Base-by-base conservation (phyloP, 2,888 invertebrate genomes). In the Argyresthia goedartella region DNA sequence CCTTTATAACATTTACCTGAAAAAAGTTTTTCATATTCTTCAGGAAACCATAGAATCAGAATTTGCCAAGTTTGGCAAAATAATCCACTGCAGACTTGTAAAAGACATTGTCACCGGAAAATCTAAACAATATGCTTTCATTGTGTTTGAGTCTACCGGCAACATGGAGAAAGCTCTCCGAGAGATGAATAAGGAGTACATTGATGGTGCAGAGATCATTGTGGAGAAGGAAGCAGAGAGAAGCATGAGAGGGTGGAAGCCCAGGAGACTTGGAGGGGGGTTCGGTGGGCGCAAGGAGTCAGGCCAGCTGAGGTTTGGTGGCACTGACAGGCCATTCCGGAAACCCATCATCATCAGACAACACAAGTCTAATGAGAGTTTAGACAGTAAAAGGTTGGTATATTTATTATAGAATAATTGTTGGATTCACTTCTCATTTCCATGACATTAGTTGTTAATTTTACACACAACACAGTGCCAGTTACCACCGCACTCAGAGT, bases 271-370 rank as follows among this genome's bases (percentile, higher is more conserved):
- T 7, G 96, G 96, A 4, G 96, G 96, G 13, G 96, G 96, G 11
- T 93, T 95, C 67, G 95, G 95, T 4, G 96, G 96, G 0, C 89
- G 88, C 58, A 95, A 93, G 64, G 94, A 95, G 72, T 93, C 96
- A 0, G 96, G 96, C 0, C 96, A 97, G 68, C 81, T 96, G 44
- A 76, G 96, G 55, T 97, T 96, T 81, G 96, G 96, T 1, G 93
- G 96, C 47, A 88, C 89, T 60, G 92, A 92, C 52, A 82, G 94
- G 61, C 95, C 94, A 0, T 96, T 94, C 67, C 90, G 84, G 60
- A 90, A 87, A 69, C 93, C 93, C 1, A 89, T 90, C 45, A 25
- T 79, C 34, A 45, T 7, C 42, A 35, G 15, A 48, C 33, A 2
- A 15, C 43, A 9, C 14, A 44, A 8, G 14, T n/a, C 43, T 7